Percentiles rank a stretch among this genome's conserved stretches.
Conservation (phyloP, 2,113 vertebrate genomes). For the Nothobranchius kuhntae region DNA sequence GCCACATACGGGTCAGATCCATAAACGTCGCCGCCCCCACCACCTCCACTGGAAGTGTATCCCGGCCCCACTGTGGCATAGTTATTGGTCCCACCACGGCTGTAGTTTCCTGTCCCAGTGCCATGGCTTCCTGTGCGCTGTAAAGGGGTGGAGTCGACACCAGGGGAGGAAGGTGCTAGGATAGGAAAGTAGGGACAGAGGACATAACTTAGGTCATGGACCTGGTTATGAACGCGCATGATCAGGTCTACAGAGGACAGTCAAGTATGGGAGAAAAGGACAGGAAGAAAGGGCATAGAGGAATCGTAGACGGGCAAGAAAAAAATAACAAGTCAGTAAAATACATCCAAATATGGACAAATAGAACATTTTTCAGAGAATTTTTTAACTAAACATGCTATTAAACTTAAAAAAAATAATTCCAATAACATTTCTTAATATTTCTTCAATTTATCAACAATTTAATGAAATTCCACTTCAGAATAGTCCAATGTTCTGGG, state of each 20-base stretch:
- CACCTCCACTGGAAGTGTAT: conserved; percentile 84
- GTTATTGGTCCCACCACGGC: conserved; percentile 71
- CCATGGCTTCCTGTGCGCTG: conserved; percentile 97
- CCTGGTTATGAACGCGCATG: conserved; percentile 91
- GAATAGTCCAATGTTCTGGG: too few relatives aligned
- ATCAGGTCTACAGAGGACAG: conserved; percentile 85
- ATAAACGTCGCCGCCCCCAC: conserved; percentile 62
- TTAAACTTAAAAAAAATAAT: too few relatives aligned
- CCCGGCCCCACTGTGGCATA: conserved; percentile 84
- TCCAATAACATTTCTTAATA: too few relatives aligned
- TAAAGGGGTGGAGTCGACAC: conserved; percentile 99
- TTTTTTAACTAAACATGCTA: too few relatives aligned
- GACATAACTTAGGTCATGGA: conserved; percentile 91
- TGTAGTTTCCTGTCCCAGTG: conserved; percentile 85
- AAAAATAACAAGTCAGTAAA: conserved; percentile 6
- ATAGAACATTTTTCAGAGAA: conserved; percentile 12
- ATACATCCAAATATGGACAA: conserved; percentile 9
- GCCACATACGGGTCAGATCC: conserved; percentile 86
- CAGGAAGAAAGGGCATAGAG: conserved; percentile 1
- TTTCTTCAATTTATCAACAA: not conserved
- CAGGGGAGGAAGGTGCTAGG: conserved; percentile 99
- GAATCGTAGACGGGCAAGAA: conserved; percentile 15
- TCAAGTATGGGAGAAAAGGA: conserved; percentile 5
- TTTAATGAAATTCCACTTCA: not conserved
- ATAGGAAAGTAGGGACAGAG: conserved; percentile 98